phyloP scores from a whole-genome alignment of 1,140 invertebrate species.

The Notospermus geniculatus region DNA sequence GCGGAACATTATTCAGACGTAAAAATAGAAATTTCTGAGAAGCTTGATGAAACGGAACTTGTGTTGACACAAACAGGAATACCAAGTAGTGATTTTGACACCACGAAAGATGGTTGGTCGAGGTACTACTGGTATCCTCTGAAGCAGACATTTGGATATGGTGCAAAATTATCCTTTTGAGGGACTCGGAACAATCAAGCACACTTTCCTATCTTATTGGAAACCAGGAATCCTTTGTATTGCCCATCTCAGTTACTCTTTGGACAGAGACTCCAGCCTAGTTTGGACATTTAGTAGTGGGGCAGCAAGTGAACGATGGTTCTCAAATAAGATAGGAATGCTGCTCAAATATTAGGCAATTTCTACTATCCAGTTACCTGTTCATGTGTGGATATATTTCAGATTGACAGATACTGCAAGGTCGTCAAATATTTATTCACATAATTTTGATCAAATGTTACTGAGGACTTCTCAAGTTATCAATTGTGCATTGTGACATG shows the following conservation, averaged over 20 bases:
- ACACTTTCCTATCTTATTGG: neutral
- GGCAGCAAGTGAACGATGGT: too few relatives aligned
- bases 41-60: conserved; percentile 80
- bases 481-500: too few relatives aligned
- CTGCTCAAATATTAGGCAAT: too few relatives aligned
- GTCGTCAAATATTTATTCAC: too few relatives aligned
- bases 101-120: conserved; percentile 84
- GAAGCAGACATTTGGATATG: conserved; percentile 88
- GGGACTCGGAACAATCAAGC: neutral
- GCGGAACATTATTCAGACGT: conserved; percentile 87
- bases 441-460: too few relatives aligned
- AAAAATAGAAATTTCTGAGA: conserved; percentile 78
- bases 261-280: neutral
- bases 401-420: too few relatives aligned
- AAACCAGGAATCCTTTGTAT: neutral
- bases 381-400: too few relatives aligned
- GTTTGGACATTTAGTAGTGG: too few relatives aligned
- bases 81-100: conserved; percentile 73
- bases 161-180: conserved; percentile 66
- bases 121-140: conserved; percentile 91
- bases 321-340: too few relatives aligned
- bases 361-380: too few relatives aligned
- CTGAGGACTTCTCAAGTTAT: too few relatives aligned
- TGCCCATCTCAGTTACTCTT: too few relatives aligned
- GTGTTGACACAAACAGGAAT: conserved; percentile 75